Evolutionary conservation across 2,797 vertebrate species (phyloP).

Genomic region (Crocidura indochinensis): DNA sequence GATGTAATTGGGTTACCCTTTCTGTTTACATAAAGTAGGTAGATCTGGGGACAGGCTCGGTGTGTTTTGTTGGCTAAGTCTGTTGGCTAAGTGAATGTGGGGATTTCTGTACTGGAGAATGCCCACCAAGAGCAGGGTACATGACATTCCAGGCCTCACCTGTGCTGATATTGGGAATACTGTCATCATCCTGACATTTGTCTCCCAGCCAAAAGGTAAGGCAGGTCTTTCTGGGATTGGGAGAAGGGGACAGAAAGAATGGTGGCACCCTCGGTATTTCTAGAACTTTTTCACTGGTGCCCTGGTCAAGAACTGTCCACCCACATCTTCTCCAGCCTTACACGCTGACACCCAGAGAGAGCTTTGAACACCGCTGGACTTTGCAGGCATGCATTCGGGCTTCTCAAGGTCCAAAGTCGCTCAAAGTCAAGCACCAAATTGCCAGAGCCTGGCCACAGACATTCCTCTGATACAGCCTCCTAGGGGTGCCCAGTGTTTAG

Average conservation of each 20-base stretch:
- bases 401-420: conserved; percentile 17
- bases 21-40: too few relatives aligned
- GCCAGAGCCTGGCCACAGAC: neutral
- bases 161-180: neutral
- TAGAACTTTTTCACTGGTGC: neutral
- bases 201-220: neutral
- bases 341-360: neutral
- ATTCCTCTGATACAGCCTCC: neutral
- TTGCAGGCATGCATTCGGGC: neutral
- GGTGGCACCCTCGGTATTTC: neutral
- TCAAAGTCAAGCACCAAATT: conserved; percentile 40
- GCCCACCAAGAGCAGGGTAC: neutral
- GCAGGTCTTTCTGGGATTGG: neutral
- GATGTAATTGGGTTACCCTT: too few relatives aligned
- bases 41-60: too few relatives aligned
- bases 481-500: neutral
- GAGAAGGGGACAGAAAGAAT: neutral
- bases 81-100: too few relatives aligned
- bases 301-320: conserved; percentile 12
- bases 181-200: neutral
- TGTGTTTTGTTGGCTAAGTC: too few relatives aligned
- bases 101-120: neutral
- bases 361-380: neutral
- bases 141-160: neutral
- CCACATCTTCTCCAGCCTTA: neutral